Evolutionary conservation across 2,113 vertebrate genomes (phyloP).

Genomic region (Myrmecophaga tridactyla): DNA sequence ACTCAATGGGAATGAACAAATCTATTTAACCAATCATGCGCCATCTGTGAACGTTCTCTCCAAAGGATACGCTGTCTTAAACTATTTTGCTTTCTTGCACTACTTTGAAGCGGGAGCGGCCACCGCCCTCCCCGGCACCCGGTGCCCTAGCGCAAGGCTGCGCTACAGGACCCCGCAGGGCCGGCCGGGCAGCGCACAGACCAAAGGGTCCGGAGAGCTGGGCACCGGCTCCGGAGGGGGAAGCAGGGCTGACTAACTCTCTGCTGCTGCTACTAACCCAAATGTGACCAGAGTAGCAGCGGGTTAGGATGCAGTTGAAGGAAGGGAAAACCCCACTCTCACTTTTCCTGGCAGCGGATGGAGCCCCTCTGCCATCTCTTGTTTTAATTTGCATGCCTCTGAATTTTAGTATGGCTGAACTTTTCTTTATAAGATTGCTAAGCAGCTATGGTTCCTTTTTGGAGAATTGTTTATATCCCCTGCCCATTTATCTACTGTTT

Average conservation of each 20-base stretch:
- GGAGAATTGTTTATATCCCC: not conserved
- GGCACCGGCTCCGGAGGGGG: not conserved
- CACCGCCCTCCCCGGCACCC: not conserved
- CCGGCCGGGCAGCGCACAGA: not conserved
- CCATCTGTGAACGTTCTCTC: not conserved
- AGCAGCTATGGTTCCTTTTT: not conserved
- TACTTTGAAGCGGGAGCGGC: fast-evolving
- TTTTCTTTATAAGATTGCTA: not conserved
- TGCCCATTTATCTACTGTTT: not conserved
- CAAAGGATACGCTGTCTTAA: not conserved
- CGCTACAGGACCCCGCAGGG: not conserved
- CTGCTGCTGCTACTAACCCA: constrained; percentile 35
- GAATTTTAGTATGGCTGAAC: not conserved
- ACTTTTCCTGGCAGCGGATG: not conserved
- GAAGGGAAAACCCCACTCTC: not conserved
- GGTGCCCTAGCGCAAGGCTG: no score
- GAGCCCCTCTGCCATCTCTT: fast-evolving
- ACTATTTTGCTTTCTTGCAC: not conserved
- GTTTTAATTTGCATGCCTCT: not conserved
- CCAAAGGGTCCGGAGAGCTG: no score
- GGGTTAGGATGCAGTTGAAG: no score
- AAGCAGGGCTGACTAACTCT: not conserved
- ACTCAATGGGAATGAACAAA: not conserved
- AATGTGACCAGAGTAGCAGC: not conserved
- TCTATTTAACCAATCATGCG: not conserved